Evolutionary conservation across 2,113 vertebrate genomes (phyloP).

Genomic region (Cyprinodon tularosa): DNA sequence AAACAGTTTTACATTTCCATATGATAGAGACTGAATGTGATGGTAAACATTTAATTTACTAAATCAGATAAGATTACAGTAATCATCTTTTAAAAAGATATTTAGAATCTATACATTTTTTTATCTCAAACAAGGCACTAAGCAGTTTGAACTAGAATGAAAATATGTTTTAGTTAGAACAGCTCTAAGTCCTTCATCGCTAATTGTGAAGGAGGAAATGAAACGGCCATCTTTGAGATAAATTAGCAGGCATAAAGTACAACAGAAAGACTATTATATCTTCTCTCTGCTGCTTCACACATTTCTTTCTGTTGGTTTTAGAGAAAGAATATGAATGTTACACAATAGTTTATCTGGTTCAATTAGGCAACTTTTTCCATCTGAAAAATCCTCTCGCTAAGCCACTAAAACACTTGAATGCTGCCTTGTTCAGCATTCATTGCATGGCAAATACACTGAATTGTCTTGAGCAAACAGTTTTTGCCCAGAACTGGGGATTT

Average conservation of each 20-base stretch:
- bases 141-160: slow-evolving; percentile 53
- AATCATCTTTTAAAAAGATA: neutral
- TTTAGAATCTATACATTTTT: slow-evolving; percentile 42
- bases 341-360: slow-evolving; percentile 73
- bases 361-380: slow-evolving; percentile 72
- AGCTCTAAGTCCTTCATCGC: slow-evolving; percentile 64
- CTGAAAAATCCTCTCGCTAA: slow-evolving; percentile 68
- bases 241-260: slow-evolving; percentile 59
- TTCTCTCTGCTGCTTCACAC: slow-evolving; percentile 65
- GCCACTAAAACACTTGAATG: slow-evolving; percentile 66
- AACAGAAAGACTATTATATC: slow-evolving; percentile 66
- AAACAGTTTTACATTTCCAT: slow-evolving; percentile 20
- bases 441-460: slow-evolving; percentile 61
- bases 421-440: slow-evolving; percentile 60
- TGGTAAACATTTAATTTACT: slow-evolving; percentile 23
- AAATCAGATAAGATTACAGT: neutral
- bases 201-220: slow-evolving; percentile 69
- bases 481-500: slow-evolving; percentile 53
- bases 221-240: slow-evolving; percentile 70
- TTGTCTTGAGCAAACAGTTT: slow-evolving; percentile 70
- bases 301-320: slow-evolving; percentile 59
- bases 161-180: slow-evolving; percentile 68
- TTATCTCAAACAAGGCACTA: slow-evolving; percentile 39
- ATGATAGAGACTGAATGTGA: neutral
- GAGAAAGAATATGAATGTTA: slow-evolving; percentile 53